Conservation (phyloP, 2,888 invertebrate genomes). For the Drosophila cracens region DNA sequence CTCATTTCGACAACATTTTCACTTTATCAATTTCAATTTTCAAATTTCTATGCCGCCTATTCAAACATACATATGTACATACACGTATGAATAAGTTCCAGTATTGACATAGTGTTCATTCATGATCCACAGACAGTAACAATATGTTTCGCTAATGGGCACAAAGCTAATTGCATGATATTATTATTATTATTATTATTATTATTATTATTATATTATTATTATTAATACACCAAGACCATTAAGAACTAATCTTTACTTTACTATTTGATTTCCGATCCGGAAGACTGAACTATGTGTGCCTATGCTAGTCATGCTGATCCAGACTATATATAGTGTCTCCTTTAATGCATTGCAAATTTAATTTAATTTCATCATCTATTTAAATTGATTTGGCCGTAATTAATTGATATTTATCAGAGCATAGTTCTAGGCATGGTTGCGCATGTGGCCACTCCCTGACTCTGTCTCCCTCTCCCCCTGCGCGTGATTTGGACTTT, state of each 20-base stretch:
- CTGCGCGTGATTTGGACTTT: not conserved
- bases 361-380: too few relatives aligned
- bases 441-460: not conserved
- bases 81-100: not conserved
- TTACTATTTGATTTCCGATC: not conserved
- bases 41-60: not conserved
- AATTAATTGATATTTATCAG: not conserved
- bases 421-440: slow-evolving; percentile 64
- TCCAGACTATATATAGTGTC: not conserved
- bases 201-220: not conserved
- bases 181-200: too few relatives aligned
- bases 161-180: not conserved
- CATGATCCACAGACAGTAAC: not conserved
- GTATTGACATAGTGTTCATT: not conserved
- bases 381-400: too few relatives aligned
- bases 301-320: not conserved
- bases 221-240: not conserved
- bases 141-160: not conserved
- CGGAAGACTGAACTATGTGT: too few relatives aligned
- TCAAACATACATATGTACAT: not conserved
- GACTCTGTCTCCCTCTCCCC: not conserved
- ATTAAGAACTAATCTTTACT: not conserved
- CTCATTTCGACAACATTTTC: not conserved
- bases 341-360: not conserved
- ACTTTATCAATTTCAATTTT: not conserved